Conservation (phyloP, 2,113 vertebrate species). For the Girardinichthys multiradiatus region DNA sequence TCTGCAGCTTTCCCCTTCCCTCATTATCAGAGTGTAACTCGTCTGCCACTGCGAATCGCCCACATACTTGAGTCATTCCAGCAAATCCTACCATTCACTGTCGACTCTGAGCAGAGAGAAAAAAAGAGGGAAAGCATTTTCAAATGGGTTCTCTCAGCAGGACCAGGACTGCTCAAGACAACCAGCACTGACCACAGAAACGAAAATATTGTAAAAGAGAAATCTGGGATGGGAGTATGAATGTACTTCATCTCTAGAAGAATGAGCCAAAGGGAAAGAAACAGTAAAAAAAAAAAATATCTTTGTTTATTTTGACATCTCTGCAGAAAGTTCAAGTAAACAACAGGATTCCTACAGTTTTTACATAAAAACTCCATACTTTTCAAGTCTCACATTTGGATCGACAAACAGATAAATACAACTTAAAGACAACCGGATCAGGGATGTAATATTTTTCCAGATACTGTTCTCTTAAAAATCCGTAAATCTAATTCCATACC, state of each 20-base stretch:
- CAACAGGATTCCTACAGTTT: slow-evolving; percentile 1
- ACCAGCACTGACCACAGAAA: neutral
- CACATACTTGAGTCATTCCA: slow-evolving; percentile 53
- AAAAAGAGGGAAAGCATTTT: slow-evolving; percentile 24
- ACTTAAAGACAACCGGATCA: too few relatives aligned
- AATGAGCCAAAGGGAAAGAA: slow-evolving; percentile 25
- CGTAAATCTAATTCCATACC: neutral
- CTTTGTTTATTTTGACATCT: neutral
- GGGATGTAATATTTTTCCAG: neutral
- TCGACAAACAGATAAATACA: neutral
- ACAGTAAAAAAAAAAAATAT: slow-evolving; percentile 30
- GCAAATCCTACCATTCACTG: slow-evolving; percentile 56
- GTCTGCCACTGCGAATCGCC: slow-evolving; percentile 50
- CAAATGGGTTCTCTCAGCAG: slow-evolving; percentile 23
- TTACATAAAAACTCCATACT: too few relatives aligned
- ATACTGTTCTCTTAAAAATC: neutral
- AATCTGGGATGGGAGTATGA: slow-evolving; percentile 8
- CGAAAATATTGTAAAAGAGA: slow-evolving; percentile 9
- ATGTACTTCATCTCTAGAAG: slow-evolving; percentile 39
- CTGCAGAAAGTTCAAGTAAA: neutral
- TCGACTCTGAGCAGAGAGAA: slow-evolving; percentile 30
- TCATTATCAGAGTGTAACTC: slow-evolving; percentile 56
- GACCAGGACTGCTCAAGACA: slow-evolving; percentile 20
- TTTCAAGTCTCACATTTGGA: neutral
- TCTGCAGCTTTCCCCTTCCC: slow-evolving; percentile 33